Percentiles rank a stretch among this genome's conserved stretches.
Evolutionary conservation across 2,113 vertebrate species (phyloP).

Genomic region (Cavia porcellus): DNA sequence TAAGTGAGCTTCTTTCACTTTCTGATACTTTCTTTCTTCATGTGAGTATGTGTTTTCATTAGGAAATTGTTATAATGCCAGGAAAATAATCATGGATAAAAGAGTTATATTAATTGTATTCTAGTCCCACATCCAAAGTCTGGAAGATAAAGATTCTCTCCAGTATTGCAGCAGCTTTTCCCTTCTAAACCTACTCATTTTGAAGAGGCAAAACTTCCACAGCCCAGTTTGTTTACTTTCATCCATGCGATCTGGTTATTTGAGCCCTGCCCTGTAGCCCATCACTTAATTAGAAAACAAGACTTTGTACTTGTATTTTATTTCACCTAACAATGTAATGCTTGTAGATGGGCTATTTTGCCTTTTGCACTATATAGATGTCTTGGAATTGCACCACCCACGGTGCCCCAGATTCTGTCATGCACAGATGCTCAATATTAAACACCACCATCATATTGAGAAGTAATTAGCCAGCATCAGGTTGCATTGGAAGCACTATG

Average conservation of each 20-base stretch:
- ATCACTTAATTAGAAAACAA: conserved; percentile 69
- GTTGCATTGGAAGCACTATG: conserved; percentile 61
- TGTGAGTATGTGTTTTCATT: neutral
- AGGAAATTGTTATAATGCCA: neutral
- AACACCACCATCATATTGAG: conserved; percentile 77
- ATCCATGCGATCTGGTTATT: neutral
- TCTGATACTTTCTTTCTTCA: neutral
- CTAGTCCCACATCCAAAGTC: neutral
- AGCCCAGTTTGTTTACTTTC: conserved; percentile 49
- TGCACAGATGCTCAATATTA: conserved; percentile 84
- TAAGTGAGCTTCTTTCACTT: conserved; percentile 25
- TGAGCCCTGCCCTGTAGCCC: neutral
- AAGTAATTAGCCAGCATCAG: conserved; percentile 78
- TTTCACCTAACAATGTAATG: conserved; percentile 77
- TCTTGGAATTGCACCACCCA: conserved; percentile 79
- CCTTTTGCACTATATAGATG: conserved; percentile 64
- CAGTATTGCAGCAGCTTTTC: neutral
- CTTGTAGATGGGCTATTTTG: conserved; percentile 63
- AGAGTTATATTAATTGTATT: neutral
- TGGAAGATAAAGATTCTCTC: neutral
- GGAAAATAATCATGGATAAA: neutral
- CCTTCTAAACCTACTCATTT: neutral
- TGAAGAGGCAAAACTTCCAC: neutral
- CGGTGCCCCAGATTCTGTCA: conserved; percentile 81
- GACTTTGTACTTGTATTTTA: conserved; percentile 50